Base-by-base conservation (phyloP, 2,888 invertebrate genomes). In the Ormyrus labotus region DNA sequence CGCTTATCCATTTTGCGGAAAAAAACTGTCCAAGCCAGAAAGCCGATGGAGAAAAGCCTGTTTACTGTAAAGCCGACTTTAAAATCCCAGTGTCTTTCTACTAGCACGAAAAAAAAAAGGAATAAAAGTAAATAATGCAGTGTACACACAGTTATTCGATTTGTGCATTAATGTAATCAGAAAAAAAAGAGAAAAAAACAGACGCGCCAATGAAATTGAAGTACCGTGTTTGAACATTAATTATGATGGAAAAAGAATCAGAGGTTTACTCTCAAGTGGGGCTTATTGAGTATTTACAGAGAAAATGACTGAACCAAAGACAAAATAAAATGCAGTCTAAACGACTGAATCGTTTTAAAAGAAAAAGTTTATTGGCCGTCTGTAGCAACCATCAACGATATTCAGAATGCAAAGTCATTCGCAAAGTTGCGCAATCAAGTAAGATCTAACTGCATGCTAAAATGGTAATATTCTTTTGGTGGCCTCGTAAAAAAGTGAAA, bases 131-230 rank as follows among this genome's bases (percentile, higher is more conserved):
- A 48, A 64, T 63, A 55, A 64, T 81, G 81, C 78, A 75, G 78
- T 78, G 71, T 75, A 34, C 19, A 19, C 34, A 51, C 67, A 63
- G 60, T 78, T 67, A 64, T 74, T 65, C 63, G 74, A 61, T 81
- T 13, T 64, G 76, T 81, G 76, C 76, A 69, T 61, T n/a, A 19
- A 19, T 68, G 63, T 72, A 60, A 34, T 67, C 51, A 60, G 65
- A 19, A 69, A 8, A 11, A 8, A 55, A 68, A 60, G 13, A 19
- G 2, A 19, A 68, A 76, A 51, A 61, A 50, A 8, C 9, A 61
- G n/a, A 51, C 69, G 34, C 47, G 7, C 7, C 34, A 55, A 51
- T 71, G 58, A 61, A 73, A 73, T 61, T 45, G 34, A 65, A 34
- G 10, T 68, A 19, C 55, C 50, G 19, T 47, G 65, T 51, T 72